Conservation (phyloP, 2,888 invertebrate genomes). For the Tachina fera region DNA sequence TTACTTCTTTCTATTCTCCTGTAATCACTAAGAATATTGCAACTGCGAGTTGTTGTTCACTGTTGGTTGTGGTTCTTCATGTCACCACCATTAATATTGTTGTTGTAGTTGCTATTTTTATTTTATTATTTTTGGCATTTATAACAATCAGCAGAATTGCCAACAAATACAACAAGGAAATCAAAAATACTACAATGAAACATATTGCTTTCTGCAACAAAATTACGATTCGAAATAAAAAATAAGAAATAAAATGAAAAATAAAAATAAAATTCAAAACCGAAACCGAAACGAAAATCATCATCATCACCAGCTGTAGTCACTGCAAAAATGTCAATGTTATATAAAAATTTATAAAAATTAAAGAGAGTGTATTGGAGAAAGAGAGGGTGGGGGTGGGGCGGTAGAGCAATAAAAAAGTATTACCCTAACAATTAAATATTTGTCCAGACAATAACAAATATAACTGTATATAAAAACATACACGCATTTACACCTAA, state of each 20-base stretch:
- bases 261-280: constrained; percentile 1
- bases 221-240: constrained; percentile 22
- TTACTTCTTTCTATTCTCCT: constrained; percentile 4
- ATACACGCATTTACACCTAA: not conserved
- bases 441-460: constrained; percentile 48
- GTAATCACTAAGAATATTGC: constrained; percentile 10
- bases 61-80: constrained; percentile 24
- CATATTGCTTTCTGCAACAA: not conserved
- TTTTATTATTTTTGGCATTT: constrained; percentile 49
- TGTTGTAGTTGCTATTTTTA: constrained; percentile 33
- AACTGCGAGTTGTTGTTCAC: not conserved
- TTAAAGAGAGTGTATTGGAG: not conserved
- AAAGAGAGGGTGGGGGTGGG: too few species aligned
- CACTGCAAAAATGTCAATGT: not conserved
- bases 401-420: constrained; percentile 25
- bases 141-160: constrained; percentile 24
- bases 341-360: constrained; percentile 4
- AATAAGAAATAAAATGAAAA: constrained; percentile 33
- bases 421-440: constrained; percentile 44
- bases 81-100: constrained; percentile 21
- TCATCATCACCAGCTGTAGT: not conserved
- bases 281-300: not conserved
- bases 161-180: constrained; percentile 33
- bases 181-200: constrained; percentile 7
- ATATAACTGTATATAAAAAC: not conserved